A percentile compares a stretch with the other conserved stretches of the same genome.
These are phyloP conservation scores for Pachycephala philippinensis DNA, from an alignment of 2,113 vertebrate species.

Conservation along the genomic window DNA sequence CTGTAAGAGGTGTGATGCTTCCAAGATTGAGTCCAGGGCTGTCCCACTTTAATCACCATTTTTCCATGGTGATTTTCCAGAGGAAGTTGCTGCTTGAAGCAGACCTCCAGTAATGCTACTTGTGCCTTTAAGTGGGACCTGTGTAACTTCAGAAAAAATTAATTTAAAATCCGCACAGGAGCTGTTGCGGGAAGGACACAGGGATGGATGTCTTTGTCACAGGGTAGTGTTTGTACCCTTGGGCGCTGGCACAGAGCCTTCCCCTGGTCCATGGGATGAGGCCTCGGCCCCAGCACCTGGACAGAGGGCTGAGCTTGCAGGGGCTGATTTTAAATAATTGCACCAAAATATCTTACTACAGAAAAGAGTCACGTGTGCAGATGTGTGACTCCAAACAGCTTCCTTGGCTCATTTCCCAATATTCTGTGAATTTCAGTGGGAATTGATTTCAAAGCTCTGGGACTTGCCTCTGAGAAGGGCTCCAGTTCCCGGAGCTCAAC, in stretches of 20 bases:
- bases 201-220: not conserved
- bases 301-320: not conserved
- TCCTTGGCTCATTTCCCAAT: not conserved
- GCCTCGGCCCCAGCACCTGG: not conserved
- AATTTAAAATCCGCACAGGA: not conserved
- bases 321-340: not conserved
- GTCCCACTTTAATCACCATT: not conserved
- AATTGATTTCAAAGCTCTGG: not conserved
- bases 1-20: not conserved
- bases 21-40: not conserved
- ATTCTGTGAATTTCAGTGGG: not conserved
- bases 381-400: not conserved
- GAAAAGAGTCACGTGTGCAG: not conserved
- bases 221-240: not conserved
- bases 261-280: not conserved
- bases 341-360: not conserved
- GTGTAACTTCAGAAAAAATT: not conserved
- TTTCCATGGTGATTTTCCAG: not conserved
- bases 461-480: not conserved
- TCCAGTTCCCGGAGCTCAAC: rapidly evolving
- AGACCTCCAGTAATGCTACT: not conserved
- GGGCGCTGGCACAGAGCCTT: not conserved
- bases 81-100: not conserved
- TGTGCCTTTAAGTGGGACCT: not conserved
- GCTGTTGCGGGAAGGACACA: not conserved